These are phyloP conservation scores for Oplegnathus fasciatus DNA, from an alignment of 2,113 vertebrate genomes.

Conservation along the genomic window DNA sequence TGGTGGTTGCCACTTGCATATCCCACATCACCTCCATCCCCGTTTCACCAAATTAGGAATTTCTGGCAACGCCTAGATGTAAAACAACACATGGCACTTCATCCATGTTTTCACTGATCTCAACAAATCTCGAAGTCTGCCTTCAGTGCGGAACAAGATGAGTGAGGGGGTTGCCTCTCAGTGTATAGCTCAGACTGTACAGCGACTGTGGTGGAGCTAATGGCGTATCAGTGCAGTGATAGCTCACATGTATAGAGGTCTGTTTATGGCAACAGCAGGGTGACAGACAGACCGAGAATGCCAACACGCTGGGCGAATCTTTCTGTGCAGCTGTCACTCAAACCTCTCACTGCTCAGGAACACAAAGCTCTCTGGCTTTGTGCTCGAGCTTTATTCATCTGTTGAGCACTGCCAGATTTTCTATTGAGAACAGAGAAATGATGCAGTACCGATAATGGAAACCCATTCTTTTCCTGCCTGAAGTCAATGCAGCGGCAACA, in stretches of 20 bases:
- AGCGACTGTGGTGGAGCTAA: background rate
- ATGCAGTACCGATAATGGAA: conserved; percentile 14
- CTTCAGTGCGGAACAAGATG: background rate
- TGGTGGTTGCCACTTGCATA: background rate
- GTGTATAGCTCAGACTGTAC: background rate
- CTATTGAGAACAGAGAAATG: conserved; percentile 9
- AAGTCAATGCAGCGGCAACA: conserved; percentile 4
- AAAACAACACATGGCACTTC: background rate
- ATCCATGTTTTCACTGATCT: background rate
- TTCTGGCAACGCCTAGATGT: background rate
- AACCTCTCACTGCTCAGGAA: conserved; percentile 20
- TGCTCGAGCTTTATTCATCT: conserved; percentile 9
- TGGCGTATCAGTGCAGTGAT: background rate
- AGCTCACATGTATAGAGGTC: conserved; percentile 8
- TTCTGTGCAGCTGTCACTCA: conserved; percentile 36
- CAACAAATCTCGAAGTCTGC: background rate
- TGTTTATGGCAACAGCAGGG: conserved; percentile 33
- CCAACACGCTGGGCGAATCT: background rate
- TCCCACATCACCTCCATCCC: background rate
- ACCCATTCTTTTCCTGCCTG: background rate
- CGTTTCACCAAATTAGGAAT: background rate
- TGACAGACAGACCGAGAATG: conserved; percentile 5
- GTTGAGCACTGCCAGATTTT: background rate
- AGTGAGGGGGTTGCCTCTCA: background rate
- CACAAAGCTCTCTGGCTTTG: conserved; percentile 4